Base-by-base conservation (phyloP, 2,113 vertebrate genomes). In the Fukomys damarensis region DNA sequence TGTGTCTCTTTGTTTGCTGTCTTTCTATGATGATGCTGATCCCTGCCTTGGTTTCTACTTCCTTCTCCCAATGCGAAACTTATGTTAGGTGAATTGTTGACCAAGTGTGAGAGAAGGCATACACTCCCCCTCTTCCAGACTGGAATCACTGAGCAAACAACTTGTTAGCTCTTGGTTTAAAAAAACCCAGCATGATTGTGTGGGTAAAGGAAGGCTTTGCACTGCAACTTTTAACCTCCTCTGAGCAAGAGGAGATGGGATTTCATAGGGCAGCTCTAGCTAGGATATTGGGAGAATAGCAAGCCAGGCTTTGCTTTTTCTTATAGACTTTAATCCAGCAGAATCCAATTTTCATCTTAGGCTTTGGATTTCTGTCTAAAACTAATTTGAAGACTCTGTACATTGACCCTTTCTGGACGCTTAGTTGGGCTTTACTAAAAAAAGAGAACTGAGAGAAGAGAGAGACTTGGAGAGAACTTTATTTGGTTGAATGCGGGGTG, bases 301-400 rank as follows among this genome's bases (percentile, higher is more conserved):
- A 49, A 79, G 35, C n/a, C 7, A 16, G 54, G 28, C 35, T 81
- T 81, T 63, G 16, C 35, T 28, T 59, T 59, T 35, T 12, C 26
- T 63, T 72, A 20, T 16, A 7, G 32, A 72, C 54, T 74, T 54
- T 54, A 16, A 22, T 82, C 58, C 76, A 95, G 28, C 30, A 56
- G n/a, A 87, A 56, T 74, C 28, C 9, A 43, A 5, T 56, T 92
- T 81, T 74, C 82, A 3, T 43, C 9, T 72, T 72, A 79, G 52
- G 86, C n/a, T 94, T 90, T 28, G 32, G 16, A 59, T 76, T 72
- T 95, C 88, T 92, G 28, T 81, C 52, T 80, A 52, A 81, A 93
- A 49, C 11, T 9, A 59, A 22, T 91, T 59, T 3, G 11, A 94
- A 92, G 80, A 59, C n/a, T 30, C 30, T 56, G 22, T 56, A 26